phyloP scores from a whole-genome alignment of 2,113 vertebrate species.

The Nyctereutes procyonoides region DNA sequence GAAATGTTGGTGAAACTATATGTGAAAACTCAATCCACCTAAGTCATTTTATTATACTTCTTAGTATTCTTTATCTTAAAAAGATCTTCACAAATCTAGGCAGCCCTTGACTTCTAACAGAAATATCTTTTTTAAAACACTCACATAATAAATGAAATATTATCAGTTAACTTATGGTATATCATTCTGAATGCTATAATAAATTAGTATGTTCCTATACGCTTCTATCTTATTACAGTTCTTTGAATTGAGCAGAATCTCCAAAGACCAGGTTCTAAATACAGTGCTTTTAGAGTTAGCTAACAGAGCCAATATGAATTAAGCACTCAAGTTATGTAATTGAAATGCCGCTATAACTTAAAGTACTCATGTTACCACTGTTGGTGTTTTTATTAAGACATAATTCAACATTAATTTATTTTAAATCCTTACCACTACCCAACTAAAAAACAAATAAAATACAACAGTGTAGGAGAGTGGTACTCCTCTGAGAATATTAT shows the following conservation, averaged over 20 bases:
- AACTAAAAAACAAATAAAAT: neutral
- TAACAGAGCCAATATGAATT: neutral
- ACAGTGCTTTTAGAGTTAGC: neutral
- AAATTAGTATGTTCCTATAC: constrained; percentile 32
- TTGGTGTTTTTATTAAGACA: neutral
- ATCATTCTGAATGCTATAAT: neutral
- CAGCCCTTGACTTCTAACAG: neutral
- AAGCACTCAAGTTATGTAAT: neutral
- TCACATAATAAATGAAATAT: neutral
- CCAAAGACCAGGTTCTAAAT: neutral
- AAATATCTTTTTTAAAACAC: neutral
- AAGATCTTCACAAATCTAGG: neutral
- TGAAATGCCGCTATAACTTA: neutral
- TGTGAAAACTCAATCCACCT: neutral
- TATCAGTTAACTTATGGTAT: neutral
- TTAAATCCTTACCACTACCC: neutral
- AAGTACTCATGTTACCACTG: neutral
- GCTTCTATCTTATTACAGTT: neutral
- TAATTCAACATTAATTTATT: constrained; percentile 25
- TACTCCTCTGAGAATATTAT: neutral
- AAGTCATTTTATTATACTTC: neutral
- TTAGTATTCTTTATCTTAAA: neutral
- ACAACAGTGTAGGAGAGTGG: neutral
- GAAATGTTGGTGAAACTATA: neutral
- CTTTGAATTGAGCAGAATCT: constrained; percentile 1